Conservation (phyloP, 2,113 vertebrate genomes). For the Callorhinus ursinus region DNA sequence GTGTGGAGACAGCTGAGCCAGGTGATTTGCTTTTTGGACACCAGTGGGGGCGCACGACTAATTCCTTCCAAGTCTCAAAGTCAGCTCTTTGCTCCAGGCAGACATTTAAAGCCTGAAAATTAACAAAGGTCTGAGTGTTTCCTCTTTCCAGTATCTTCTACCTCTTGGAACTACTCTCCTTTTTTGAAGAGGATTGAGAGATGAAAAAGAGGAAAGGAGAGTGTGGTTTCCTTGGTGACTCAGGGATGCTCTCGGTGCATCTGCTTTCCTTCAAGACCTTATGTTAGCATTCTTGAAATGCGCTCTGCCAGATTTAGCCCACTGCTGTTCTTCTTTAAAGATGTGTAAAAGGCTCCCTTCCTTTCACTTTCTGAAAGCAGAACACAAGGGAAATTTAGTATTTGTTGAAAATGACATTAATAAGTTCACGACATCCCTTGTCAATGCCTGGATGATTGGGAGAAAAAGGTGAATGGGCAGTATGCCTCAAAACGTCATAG, state of each 20-base stretch:
- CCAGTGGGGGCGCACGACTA: background rate
- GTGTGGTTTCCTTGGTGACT: background rate
- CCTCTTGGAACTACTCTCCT: background rate
- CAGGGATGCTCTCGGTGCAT: background rate
- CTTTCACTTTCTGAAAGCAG: conserved; percentile 32
- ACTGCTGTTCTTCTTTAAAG: background rate
- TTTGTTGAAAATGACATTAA: conserved; percentile 26
- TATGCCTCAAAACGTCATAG: background rate
- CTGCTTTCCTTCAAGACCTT: background rate
- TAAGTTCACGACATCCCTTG: background rate
- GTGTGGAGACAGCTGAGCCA: background rate
- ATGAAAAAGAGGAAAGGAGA: background rate
- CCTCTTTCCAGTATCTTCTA: background rate
- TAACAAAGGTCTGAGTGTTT: background rate
- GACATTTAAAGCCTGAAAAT: background rate
- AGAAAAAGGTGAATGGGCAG: background rate
- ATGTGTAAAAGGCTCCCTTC: background rate
- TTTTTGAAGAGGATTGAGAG: background rate
- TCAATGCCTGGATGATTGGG: background rate
- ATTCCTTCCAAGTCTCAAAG: background rate
- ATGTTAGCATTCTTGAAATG: background rate
- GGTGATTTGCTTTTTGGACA: background rate
- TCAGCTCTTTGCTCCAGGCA: background rate
- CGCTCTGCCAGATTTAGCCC: background rate
- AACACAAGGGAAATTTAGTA: background rate